phyloP scores from a whole-genome alignment of 2,888 invertebrate genomes.

The Micoletzkya japonica region DNA sequence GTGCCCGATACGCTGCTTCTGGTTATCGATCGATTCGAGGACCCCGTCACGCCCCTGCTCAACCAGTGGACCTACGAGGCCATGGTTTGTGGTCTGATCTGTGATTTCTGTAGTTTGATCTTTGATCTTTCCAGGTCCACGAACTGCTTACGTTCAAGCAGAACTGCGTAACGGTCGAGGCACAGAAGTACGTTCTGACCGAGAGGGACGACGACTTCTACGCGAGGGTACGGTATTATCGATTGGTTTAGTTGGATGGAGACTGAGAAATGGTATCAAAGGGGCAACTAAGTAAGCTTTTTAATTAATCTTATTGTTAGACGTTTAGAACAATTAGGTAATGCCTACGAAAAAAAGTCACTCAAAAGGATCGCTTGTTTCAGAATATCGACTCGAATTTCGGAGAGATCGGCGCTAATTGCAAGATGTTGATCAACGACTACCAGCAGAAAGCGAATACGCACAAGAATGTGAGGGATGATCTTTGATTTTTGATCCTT shows the following conservation, averaged over 20 bases:
- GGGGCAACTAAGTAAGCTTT: too few relatives aligned
- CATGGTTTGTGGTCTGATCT: conserved; percentile 71
- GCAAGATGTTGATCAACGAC: conserved; percentile 94
- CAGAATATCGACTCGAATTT: conserved; percentile 93
- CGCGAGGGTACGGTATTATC: conserved; percentile 74
- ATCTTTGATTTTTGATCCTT: too few relatives aligned
- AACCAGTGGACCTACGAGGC: conserved; percentile 99
- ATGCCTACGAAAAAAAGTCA: conserved; percentile 5
- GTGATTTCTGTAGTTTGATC: neutral
- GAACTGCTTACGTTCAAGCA: conserved; percentile 89
- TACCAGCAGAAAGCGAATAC: conserved; percentile 90
- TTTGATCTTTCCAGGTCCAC: conserved; percentile 72
- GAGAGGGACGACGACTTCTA: conserved; percentile 97
- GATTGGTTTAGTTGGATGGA: too few relatives aligned
- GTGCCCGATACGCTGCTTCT: conserved; percentile 73
- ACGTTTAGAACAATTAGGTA: neutral
- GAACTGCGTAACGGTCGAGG: conserved; percentile 89
- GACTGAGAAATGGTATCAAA: too few relatives aligned
- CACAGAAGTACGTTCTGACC: conserved; percentile 83
- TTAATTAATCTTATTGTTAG: too few relatives aligned
- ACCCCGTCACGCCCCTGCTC: conserved; percentile 91
- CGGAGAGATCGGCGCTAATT: conserved; percentile 96
- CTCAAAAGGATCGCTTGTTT: conserved; percentile 28
- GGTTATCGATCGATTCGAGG: conserved; percentile 88
- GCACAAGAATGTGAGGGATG: conserved; percentile 73